A percentile compares a stretch with the other conserved stretches of the same genome.
Evolutionary conservation across 2,113 vertebrate genomes (phyloP).

Genomic region (Alouatta palliata): DNA sequence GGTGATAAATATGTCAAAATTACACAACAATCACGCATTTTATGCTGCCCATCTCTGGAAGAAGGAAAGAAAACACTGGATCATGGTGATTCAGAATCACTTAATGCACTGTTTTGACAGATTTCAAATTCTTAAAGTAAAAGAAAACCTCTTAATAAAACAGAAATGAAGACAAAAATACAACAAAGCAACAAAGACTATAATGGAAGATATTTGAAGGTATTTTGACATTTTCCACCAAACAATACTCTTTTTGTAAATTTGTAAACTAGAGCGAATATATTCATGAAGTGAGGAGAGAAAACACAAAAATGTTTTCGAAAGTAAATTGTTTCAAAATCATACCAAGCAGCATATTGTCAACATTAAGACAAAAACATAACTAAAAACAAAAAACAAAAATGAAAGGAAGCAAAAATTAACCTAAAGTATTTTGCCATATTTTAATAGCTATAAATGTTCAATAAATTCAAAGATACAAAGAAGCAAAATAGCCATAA

Average conservation of each 20-base stretch:
- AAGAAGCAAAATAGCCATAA: conserved; percentile 7
- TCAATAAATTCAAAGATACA: conserved; percentile 4
- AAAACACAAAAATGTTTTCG: conserved; percentile 70
- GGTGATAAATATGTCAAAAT: neutral
- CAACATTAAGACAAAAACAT: conserved; percentile 23
- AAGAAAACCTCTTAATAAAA: conserved; percentile 82
- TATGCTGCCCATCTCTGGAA: conserved; percentile 62
- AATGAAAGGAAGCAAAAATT: conserved; percentile 10
- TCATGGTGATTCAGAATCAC: conserved; percentile 81
- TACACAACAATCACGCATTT: conserved; percentile 46
- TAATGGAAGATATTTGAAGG: conserved; percentile 81
- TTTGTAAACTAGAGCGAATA: conserved; percentile 79
- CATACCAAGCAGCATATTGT: conserved; percentile 32
- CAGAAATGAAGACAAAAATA: conserved; percentile 80
- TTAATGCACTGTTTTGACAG: conserved; percentile 87
- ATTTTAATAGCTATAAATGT: neutral
- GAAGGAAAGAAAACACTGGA: conserved; percentile 68
- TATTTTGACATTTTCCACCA: conserved; percentile 83
- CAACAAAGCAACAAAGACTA: conserved; percentile 76
- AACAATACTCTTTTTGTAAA: conserved; percentile 79
- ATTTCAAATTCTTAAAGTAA: conserved; percentile 81
- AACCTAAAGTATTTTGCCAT: neutral
- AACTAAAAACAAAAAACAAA: conserved; percentile 5
- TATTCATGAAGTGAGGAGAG: conserved; percentile 60
- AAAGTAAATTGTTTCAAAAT: conserved; percentile 62